These are phyloP conservation scores for Ganaspis sp. DNA, from an alignment of 1,140 invertebrate genomes.

Conservation along the genomic window DNA sequence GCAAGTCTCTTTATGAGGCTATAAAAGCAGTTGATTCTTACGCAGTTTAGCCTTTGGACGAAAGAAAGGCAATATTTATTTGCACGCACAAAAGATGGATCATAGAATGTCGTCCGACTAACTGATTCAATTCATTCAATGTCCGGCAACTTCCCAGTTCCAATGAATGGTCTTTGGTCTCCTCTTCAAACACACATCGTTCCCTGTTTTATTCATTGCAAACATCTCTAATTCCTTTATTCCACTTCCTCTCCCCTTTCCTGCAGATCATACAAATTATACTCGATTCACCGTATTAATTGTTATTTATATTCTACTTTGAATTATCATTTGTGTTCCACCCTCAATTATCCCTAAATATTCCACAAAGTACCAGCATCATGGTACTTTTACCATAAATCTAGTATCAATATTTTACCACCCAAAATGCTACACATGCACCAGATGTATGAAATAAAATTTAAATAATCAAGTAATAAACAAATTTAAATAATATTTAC, in stretches of 20 bases:
- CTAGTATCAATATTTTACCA: too few species aligned
- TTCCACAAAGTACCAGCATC: too few species aligned
- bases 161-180: conserved; percentile 36
- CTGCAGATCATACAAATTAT: not conserved
- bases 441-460: too few species aligned
- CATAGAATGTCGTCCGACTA: conserved; percentile 72
- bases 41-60: conserved; percentile 61
- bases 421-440: too few species aligned
- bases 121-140: conserved; percentile 72
- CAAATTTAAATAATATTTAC: too few species aligned
- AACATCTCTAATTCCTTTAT: conserved; percentile 21
- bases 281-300: too few species aligned
- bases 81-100: conserved; percentile 74
- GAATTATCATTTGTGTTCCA: too few species aligned
- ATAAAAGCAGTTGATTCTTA: conserved; percentile 68
- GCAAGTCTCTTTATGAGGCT: conserved; percentile 64
- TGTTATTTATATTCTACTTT: too few species aligned
- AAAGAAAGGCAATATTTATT: conserved; percentile 69
- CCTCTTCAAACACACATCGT: conserved; percentile 34
- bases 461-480: too few species aligned
- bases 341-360: too few species aligned
- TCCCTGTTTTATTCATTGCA: not conserved
- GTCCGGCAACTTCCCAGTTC: conserved; percentile 65
- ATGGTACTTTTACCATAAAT: too few species aligned
- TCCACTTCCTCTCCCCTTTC: not conserved